Evolutionary conservation across 2,797 vertebrate species (phyloP).

Genomic region (Poeciliopsis presidionis): DNA sequence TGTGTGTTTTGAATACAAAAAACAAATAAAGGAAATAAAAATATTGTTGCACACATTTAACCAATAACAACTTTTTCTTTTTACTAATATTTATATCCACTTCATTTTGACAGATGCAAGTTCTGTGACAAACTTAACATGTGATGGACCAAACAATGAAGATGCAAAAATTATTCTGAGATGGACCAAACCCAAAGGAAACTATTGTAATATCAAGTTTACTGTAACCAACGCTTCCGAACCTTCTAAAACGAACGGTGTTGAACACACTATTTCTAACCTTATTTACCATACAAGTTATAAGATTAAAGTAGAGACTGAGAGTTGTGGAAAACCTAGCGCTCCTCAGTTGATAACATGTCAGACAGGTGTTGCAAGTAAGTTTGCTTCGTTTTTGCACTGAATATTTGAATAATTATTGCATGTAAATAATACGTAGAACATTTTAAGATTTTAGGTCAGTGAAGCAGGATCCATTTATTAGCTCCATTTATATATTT

Average conservation of each 20-base stretch:
- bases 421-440: background rate
- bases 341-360: rapidly evolving
- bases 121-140: constrained; percentile 10
- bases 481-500: background rate
- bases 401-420: background rate
- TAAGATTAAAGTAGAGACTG: constrained; percentile 39
- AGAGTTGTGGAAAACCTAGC: constrained; percentile 72
- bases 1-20: background rate
- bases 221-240: background rate
- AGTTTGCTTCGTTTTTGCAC: background rate
- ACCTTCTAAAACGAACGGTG: background rate
- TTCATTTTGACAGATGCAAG: constrained; percentile 64
- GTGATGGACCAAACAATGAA: constrained; percentile 16
- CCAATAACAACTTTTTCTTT: background rate
- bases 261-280: constrained; percentile 15
- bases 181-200: constrained; percentile 53
- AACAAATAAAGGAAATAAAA: background rate
- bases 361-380: constrained; percentile 77
- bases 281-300: constrained; percentile 60
- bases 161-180: constrained; percentile 41
- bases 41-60: background rate
- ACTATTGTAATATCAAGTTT: constrained; percentile 25
- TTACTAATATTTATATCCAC: constrained; percentile 1
- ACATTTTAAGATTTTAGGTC: background rate
- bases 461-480: background rate